Base-by-base conservation (phyloP, 2,113 vertebrate genomes). In the Ammodramus savannarum region DNA sequence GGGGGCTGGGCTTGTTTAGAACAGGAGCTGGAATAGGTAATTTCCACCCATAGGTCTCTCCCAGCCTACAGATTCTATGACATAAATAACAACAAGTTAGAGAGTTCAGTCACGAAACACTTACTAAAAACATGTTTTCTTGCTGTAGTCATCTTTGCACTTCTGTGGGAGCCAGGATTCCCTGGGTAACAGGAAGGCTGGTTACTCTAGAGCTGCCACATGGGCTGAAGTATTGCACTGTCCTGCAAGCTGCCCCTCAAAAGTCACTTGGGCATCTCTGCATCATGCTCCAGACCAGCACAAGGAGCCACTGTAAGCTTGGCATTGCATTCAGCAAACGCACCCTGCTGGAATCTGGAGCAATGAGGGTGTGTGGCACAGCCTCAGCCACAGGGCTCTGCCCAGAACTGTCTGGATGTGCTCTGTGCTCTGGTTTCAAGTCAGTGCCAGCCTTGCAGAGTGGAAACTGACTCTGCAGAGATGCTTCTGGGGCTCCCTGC, bases 41-140 rank as follows among this genome's bases (percentile, higher is more conserved):
- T 80, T 36, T 85, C 74, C 36, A 65, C 15, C 39, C 74, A 82
- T 84, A 84, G 49, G 25, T 85, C 52, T 27, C 41, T 85, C 29
- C 4, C 25, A 94, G 21, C 39, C 81, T 61, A 78, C 62, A 16
- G 2, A 39, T 68, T 62, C 27, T 36, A 6, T 17, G 27, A 32
- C 82, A 87, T 65, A 95, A 94, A 94, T 85, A 89, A 36, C 41
- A 80, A 72, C 38, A 80, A 72, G n/a, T 61, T 81, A 43, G 27
- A 72, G 55, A 81, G 63, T 55, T 94, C 79, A 93, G 27, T 62
- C 71, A 85, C 0, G 4, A 68, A 89, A 44, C 44, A 31, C 36
- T 89, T 77, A 55, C 18, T 69, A 38, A 81, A 94, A 85, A 58
- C 3, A 3, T 65, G 58, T 81, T 84, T 31, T 85, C 55, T 66